Percentiles rank a stretch among this genome's conserved stretches.
These are phyloP conservation scores for Myotis findleyi DNA, from an alignment of 2,797 vertebrate species.

Conservation along the genomic window DNA sequence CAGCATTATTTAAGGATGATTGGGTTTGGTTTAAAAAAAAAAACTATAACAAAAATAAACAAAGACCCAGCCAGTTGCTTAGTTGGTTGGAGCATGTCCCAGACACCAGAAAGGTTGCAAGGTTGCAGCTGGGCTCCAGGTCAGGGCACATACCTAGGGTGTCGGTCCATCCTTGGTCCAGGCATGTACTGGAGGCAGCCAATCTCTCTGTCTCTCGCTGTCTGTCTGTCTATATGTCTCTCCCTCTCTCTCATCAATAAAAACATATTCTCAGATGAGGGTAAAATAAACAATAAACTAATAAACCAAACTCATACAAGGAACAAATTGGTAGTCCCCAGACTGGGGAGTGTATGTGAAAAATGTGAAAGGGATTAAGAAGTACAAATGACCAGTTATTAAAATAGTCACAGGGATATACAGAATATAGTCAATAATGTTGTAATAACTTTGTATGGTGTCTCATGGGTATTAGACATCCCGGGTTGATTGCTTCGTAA, in stretches of 20 bases:
- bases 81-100: neutral
- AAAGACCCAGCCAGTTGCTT: neutral
- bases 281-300: neutral
- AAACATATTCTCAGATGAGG: neutral
- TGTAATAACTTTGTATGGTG: neutral
- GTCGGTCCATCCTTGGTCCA: neutral
- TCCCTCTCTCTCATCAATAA: neutral
- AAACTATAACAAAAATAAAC: neutral
- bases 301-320: neutral
- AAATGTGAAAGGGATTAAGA: neutral
- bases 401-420: neutral
- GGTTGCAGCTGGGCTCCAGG: neutral
- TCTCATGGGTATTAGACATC: neutral
- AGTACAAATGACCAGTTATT: neutral
- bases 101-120: neutral
- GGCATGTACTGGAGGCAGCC: neutral
- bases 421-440: neutral
- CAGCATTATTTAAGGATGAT: constrained; percentile 12
- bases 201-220: neutral
- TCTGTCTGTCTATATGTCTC: neutral
- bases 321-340: neutral
- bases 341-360: neutral
- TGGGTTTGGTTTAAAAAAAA: neutral
- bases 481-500: neutral
- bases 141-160: neutral